These are phyloP conservation scores for Chamaea fasciata DNA, from an alignment of 2,113 vertebrate species.

Conservation along the genomic window DNA sequence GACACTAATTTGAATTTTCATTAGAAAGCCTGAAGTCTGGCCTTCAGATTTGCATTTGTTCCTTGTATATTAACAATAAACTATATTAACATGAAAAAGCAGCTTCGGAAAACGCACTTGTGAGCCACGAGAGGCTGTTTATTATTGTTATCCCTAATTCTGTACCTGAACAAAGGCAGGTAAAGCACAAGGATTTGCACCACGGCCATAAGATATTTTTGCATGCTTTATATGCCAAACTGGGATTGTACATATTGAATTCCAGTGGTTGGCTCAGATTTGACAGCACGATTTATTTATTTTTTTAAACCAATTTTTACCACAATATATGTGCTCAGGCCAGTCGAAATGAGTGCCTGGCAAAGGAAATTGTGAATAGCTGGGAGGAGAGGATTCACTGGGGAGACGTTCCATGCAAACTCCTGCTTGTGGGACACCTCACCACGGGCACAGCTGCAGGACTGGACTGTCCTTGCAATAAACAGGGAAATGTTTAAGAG, in stretches of 20 bases:
- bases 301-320: neutral
- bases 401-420: neutral
- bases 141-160: neutral
- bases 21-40: neutral
- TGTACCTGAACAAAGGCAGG: neutral
- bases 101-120: neutral
- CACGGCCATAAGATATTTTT: accelerated
- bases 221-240: neutral
- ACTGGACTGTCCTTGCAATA: neutral
- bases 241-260: neutral
- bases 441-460: neutral
- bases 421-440: neutral
- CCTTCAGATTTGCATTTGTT: neutral
- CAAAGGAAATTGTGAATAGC: neutral
- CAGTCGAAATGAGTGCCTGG: neutral
- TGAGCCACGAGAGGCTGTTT: neutral
- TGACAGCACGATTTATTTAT: accelerated
- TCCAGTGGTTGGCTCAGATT: neutral
- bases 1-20: neutral
- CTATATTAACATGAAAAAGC: neutral
- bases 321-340: no score
- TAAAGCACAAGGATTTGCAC: neutral
- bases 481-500: neutral
- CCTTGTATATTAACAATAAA: neutral
- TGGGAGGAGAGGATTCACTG: neutral